Evolutionary conservation across 2,797 vertebrate genomes (phyloP).

Genomic region (Lithobates pipiens): DNA sequence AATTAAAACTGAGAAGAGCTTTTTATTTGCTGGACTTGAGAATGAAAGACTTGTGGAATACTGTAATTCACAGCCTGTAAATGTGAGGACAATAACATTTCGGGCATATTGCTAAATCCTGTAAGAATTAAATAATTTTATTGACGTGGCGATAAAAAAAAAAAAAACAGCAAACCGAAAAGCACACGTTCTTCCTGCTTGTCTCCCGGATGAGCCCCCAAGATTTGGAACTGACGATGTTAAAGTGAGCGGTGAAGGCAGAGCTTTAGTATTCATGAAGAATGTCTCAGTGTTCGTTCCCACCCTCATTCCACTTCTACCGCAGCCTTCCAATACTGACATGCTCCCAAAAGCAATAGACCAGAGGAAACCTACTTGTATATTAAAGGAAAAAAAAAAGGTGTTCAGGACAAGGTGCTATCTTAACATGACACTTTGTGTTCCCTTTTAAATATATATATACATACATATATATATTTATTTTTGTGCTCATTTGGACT

Average conservation of each 20-base stretch:
- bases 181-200: slow-evolving; percentile 36
- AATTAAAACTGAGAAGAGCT: not conserved
- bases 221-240: not conserved
- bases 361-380: slow-evolving; percentile 17
- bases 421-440: slow-evolving; percentile 46
- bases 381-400: not conserved
- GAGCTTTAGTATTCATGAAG: not conserved
- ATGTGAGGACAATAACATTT: not conserved
- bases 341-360: slow-evolving; percentile 38
- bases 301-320: slow-evolving; percentile 23
- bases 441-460: slow-evolving; percentile 7
- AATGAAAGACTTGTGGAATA: not conserved
- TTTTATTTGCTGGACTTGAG: slow-evolving; percentile 4
- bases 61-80: not conserved
- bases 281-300: slow-evolving; percentile 1
- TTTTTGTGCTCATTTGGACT: slow-evolving; percentile 38
- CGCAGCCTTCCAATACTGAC: slow-evolving; percentile 29
- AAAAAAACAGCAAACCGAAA: not conserved
- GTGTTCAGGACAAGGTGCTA: slow-evolving; percentile 45
- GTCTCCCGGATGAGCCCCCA: not conserved
- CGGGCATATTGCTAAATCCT: slow-evolving; percentile 11
- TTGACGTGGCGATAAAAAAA: not conserved
- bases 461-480: slow-evolving; percentile 28
- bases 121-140: slow-evolving; percentile 20
- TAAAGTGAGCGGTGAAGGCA: not conserved